Conservation (phyloP, 2,797 vertebrate species). For the Melanotaenia maccullochi region DNA sequence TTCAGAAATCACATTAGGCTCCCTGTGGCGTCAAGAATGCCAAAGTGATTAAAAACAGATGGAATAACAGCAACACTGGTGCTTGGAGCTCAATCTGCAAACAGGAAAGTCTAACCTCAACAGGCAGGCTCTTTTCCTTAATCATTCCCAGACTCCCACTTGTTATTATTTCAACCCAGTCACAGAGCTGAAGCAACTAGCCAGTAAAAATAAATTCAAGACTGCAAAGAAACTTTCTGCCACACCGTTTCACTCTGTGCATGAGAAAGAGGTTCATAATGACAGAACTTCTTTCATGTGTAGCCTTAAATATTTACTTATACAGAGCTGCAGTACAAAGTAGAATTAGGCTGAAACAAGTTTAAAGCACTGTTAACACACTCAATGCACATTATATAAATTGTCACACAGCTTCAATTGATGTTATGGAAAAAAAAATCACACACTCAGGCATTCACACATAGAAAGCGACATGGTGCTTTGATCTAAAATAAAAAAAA, state of each 20-base stretch:
- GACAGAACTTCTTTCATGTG: conserved; percentile 13
- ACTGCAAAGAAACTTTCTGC: conserved; percentile 58
- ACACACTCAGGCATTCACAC: conserved; percentile 34
- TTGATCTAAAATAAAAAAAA: conserved; percentile 24
- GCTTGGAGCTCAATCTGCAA: conserved; percentile 89
- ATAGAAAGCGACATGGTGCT: not conserved
- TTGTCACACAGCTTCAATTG: conserved; percentile 61
- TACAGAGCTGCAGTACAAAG: conserved; percentile 7
- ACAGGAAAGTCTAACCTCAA: conserved; percentile 91
- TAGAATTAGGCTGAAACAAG: conserved; percentile 11
- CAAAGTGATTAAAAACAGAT: conserved; percentile 91
- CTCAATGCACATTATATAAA: conserved; percentile 38
- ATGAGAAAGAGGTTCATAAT: conserved; percentile 39
- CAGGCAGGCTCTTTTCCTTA: conserved; percentile 85
- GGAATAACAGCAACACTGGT: conserved; percentile 86
- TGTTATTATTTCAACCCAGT: conserved; percentile 86
- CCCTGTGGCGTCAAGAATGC: conserved; percentile 87
- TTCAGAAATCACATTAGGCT: conserved; percentile 84
- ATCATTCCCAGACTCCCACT: conserved; percentile 90
- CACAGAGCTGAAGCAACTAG: conserved; percentile 72
- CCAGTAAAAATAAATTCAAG: conserved; percentile 79
- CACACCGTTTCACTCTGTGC: conserved; percentile 50
- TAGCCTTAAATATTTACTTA: conserved; percentile 14
- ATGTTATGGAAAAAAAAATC: conserved; percentile 71
- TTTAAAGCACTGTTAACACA: conserved; percentile 29